A percentile compares a stretch with the other conserved stretches of the same genome.
Evolutionary conservation across 2,113 vertebrate species (phyloP).

Genomic region (Barnardius zonarius): DNA sequence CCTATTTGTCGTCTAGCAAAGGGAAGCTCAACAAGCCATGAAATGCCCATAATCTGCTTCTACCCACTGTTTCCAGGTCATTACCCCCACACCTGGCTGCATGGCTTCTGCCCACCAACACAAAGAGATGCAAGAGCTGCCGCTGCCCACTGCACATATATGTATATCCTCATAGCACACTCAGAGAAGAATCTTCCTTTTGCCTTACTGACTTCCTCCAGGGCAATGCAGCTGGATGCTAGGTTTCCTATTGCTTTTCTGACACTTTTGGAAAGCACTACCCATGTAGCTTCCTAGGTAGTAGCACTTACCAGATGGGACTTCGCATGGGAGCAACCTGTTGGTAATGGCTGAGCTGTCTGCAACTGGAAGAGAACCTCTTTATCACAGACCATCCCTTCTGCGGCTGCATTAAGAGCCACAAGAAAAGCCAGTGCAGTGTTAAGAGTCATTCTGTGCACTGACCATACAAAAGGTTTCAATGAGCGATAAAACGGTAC

Average conservation of each 20-base stretch:
- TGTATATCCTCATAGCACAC: too few species aligned
- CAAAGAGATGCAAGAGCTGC: neutral
- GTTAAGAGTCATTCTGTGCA: neutral
- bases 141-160: neutral
- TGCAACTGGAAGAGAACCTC: neutral
- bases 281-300: neutral
- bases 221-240: neutral
- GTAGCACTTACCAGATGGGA: neutral
- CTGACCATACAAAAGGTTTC: neutral
- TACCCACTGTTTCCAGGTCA: neutral
- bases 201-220: neutral
- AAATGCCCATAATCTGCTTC: neutral
- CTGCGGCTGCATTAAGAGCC: neutral
- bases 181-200: neutral
- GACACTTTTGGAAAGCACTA: neutral
- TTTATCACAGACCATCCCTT: neutral
- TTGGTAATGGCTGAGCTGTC: neutral
- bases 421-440: neutral
- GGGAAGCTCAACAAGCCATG: neutral
- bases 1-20: neutral
- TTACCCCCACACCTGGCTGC: fast-evolving
- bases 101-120: neutral
- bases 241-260: neutral
- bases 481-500: neutral
- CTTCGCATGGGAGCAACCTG: fast-evolving